These are phyloP conservation scores for Patella pellucida DNA, from an alignment of 2,888 invertebrate genomes.

Conservation along the genomic window DNA sequence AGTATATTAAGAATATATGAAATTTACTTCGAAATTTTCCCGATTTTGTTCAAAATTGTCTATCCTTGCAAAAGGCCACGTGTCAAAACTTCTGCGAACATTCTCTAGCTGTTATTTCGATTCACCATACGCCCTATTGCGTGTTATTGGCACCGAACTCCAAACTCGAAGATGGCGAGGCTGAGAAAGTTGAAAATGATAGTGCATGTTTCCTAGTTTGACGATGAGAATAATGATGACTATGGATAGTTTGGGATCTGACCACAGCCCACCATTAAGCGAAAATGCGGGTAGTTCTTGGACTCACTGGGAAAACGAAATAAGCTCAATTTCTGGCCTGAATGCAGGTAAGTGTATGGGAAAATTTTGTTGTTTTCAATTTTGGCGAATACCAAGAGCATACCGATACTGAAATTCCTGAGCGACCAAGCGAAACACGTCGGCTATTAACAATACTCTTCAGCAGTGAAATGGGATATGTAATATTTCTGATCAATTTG, in stretches of 20 bases:
- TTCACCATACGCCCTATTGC: neutral
- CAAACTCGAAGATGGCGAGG: neutral
- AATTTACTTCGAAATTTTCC: too few species aligned
- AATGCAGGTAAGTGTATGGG: slow-evolving; percentile 41
- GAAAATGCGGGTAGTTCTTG: slow-evolving; percentile 53
- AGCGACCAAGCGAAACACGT: too few species aligned
- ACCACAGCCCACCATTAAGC: slow-evolving; percentile 55
- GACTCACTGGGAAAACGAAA: slow-evolving; percentile 53
- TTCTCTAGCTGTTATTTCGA: neutral
- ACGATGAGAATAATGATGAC: slow-evolving; percentile 25
- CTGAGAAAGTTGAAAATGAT: neutral
- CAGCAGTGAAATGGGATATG: too few species aligned
- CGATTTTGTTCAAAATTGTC: too few species aligned
- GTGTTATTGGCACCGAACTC: neutral
- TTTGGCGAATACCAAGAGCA: too few species aligned
- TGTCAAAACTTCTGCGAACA: neutral
- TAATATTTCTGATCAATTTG: too few species aligned
- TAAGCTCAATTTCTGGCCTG: slow-evolving; percentile 46
- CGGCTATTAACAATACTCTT: too few species aligned
- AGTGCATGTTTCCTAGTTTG: neutral
- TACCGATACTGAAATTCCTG: too few species aligned
- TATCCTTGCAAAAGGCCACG: too few species aligned
- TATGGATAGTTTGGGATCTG: slow-evolving; percentile 46
- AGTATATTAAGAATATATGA: too few species aligned
- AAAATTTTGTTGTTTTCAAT: slow-evolving; percentile 8